Conservation (phyloP, 2,797 vertebrate genomes). For the Typhlichthys subterraneus region DNA sequence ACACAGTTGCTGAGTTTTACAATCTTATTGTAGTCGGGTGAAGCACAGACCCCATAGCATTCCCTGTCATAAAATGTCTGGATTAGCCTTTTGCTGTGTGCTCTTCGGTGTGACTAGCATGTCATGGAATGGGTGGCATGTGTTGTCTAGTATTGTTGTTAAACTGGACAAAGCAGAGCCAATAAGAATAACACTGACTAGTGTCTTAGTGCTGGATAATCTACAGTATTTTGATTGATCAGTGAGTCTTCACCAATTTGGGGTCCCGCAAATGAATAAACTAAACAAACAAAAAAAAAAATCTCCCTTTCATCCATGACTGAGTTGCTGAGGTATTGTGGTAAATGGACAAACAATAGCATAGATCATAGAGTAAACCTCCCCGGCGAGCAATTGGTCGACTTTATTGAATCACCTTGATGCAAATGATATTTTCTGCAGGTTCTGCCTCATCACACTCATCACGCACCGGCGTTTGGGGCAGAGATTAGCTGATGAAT, state of each 20-base stretch:
- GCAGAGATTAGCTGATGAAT: slow-evolving; percentile 53
- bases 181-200: neutral
- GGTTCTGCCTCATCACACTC: slow-evolving; percentile 57
- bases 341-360: slow-evolving; percentile 28
- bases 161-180: no score
- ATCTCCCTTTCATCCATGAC: slow-evolving; percentile 19
- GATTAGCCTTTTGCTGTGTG: no score
- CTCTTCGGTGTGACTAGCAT: no score
- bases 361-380: slow-evolving; percentile 41
- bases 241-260: no score
- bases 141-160: no score
- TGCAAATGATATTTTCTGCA: slow-evolving; percentile 35
- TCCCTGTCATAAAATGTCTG: no score
- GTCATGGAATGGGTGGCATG: no score
- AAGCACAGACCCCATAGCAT: no score
- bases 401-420: slow-evolving; percentile 50
- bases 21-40: no score
- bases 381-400: slow-evolving; percentile 46
- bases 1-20: no score
- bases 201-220: slow-evolving; percentile 20
- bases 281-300: neutral
- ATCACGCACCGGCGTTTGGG: slow-evolving; percentile 39
- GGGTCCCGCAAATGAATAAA: no score
- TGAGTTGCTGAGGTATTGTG: slow-evolving; percentile 17
- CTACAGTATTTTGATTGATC: no score